Percentiles rank a stretch among this genome's conserved stretches.
These are phyloP conservation scores for Chymomyza fuscimana DNA, from an alignment of 2,888 invertebrate genomes.

Conservation along the genomic window DNA sequence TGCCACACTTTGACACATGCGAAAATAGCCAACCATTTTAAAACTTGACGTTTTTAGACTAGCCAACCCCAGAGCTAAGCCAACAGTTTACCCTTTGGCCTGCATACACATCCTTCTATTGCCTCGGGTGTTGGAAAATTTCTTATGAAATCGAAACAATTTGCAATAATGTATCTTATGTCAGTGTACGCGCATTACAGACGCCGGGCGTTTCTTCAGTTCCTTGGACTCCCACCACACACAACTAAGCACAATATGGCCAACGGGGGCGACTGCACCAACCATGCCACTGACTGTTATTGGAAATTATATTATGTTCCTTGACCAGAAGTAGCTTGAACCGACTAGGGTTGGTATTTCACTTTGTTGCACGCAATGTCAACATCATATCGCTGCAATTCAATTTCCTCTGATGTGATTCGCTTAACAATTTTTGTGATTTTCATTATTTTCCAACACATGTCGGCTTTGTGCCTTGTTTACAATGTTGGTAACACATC, in stretches of 20 bases:
- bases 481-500: neutral
- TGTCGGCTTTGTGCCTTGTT: conserved; percentile 6
- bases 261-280: neutral
- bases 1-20: neutral
- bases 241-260: neutral
- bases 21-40: conserved; percentile 12
- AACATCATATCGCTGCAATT: conserved; percentile 47
- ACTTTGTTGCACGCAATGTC: conserved; percentile 66
- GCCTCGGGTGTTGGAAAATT: conserved; percentile 38
- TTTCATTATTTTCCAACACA: conserved; percentile 5
- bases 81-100: neutral
- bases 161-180: conserved; percentile 74
- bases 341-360: conserved; percentile 30
- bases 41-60: neutral
- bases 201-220: conserved; percentile 12
- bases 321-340: conserved; percentile 12
- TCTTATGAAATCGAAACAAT: conserved; percentile 73
- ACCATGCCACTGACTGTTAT: conserved; percentile 5
- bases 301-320: conserved; percentile 61
- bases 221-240: neutral
- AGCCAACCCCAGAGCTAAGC: neutral
- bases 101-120: neutral
- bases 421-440: neutral
- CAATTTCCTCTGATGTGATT: conserved; percentile 11
- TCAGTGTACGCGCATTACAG: conserved; percentile 60